Conservation (phyloP, 2,113 vertebrate genomes). For the Fregetta grallaria region DNA sequence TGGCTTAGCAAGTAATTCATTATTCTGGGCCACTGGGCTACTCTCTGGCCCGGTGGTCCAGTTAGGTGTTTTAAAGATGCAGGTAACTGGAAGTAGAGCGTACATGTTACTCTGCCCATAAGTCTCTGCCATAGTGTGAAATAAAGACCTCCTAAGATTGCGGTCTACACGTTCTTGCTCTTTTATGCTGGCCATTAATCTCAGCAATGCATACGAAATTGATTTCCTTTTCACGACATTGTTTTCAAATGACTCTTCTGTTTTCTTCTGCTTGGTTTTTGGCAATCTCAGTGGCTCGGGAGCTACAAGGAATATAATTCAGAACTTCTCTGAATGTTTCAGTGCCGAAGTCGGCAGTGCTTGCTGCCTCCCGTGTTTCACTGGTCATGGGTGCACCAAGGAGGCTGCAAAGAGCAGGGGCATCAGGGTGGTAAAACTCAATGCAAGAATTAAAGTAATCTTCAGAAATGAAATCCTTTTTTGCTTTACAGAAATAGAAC, state of each 20-base stretch:
- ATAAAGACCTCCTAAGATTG: neutral
- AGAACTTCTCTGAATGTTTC: constrained; percentile 40
- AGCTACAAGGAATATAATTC: constrained; percentile 24
- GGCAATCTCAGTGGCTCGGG: constrained; percentile 27
- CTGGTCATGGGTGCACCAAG: neutral
- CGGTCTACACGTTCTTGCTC: neutral
- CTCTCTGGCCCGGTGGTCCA: neutral
- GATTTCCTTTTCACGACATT: constrained; percentile 49
- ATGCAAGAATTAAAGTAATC: neutral
- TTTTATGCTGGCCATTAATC: constrained; percentile 7
- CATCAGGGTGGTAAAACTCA: neutral
- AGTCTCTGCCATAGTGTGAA: neutral
- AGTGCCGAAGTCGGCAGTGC: neutral
- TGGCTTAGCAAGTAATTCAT: neutral
- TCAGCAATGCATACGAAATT: constrained; percentile 45
- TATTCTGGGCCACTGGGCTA: neutral
- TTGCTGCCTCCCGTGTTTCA: neutral
- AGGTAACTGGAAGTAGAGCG: neutral
- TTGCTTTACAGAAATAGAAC: neutral
- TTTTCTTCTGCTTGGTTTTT: constrained; percentile 48
- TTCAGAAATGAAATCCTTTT: neutral
- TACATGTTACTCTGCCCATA: neutral
- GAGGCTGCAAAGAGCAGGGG: neutral
- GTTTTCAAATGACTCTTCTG: constrained; percentile 55
- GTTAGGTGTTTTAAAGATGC: neutral